Conservation (phyloP, 2,888 invertebrate genomes). For the Laothoe populi region DNA sequence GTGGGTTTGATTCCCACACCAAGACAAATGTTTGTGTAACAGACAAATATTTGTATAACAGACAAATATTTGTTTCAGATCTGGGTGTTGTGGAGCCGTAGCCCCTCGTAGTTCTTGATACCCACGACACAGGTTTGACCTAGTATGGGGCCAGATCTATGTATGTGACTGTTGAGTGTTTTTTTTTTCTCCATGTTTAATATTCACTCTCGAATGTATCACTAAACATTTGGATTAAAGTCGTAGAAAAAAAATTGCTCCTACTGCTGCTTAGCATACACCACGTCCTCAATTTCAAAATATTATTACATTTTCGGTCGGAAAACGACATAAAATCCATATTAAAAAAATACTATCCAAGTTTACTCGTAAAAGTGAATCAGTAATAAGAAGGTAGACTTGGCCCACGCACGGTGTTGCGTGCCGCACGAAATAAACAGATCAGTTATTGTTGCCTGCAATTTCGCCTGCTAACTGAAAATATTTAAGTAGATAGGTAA, state of each 20-base stretch:
- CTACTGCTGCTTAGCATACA: background rate
- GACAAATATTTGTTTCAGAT: too few relatives aligned
- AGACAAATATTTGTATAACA: too few relatives aligned
- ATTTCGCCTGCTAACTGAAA: conserved; percentile 40
- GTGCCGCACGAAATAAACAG: conserved; percentile 50
- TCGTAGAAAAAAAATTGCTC: too few relatives aligned
- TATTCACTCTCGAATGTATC: too few relatives aligned
- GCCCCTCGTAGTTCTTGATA: too few relatives aligned
- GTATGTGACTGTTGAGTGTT: background rate
- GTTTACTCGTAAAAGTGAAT: conserved; percentile 37
- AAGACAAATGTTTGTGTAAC: too few relatives aligned
- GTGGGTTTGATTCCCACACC: too few relatives aligned
- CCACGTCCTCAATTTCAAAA: background rate
- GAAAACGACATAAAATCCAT: conserved; percentile 22
- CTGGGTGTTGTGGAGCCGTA: too few relatives aligned
- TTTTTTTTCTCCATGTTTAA: background rate
- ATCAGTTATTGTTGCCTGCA: conserved; percentile 46
- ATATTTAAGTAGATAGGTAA: conserved; percentile 7
- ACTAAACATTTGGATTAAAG: too few relatives aligned
- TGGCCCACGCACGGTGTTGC: conserved; percentile 38
- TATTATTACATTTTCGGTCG: background rate
- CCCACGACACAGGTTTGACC: too few relatives aligned
- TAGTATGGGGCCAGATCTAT: background rate
- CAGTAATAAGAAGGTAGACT: conserved; percentile 30
- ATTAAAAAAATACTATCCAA: conserved; percentile 29